A percentile compares a stretch with the other conserved stretches of the same genome.
phyloP scores from a whole-genome alignment of 2,888 invertebrate genomes.

The Tenthredo notha region DNA sequence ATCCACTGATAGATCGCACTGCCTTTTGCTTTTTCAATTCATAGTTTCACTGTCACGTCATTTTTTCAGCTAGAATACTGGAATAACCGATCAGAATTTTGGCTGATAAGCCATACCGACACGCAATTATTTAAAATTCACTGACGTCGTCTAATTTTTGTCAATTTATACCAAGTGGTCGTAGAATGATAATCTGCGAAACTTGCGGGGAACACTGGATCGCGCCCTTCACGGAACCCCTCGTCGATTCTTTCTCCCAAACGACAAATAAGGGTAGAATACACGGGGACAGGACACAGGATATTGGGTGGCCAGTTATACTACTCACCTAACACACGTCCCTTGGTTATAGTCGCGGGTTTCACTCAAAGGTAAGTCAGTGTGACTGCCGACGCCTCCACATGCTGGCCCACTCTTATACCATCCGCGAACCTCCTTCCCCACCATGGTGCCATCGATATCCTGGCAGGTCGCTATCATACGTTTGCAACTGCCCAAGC shows the following conservation, averaged over 20 bases:
- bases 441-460: constrained; percentile 60
- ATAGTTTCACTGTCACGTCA: constrained; percentile 45
- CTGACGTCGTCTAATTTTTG: constrained; percentile 2
- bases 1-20: constrained; percentile 50
- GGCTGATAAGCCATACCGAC: background rate
- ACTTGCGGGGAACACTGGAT: constrained; percentile 12
- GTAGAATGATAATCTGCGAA: constrained; percentile 3
- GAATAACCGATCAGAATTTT: background rate
- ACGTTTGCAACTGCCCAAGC: constrained; percentile 46
- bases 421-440: constrained; percentile 66
- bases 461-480: constrained; percentile 51
- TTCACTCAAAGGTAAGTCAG: constrained; percentile 75
- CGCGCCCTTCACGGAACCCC: background rate
- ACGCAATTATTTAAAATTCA: constrained; percentile 3
- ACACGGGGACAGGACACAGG: constrained; percentile 25
- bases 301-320: constrained; percentile 38
- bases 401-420: constrained; percentile 77
- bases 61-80: background rate
- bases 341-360: constrained; percentile 63
- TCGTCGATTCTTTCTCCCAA: background rate
- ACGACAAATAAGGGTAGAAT: background rate
- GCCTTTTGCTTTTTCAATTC: background rate
- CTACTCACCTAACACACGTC: constrained; percentile 65
- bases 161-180: constrained; percentile 13
- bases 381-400: constrained; percentile 77